Percentiles rank a stretch among this genome's conserved stretches.
Evolutionary conservation across 2,888 invertebrate genomes (phyloP).

Genomic region (Philhelius pedissequus): DNA sequence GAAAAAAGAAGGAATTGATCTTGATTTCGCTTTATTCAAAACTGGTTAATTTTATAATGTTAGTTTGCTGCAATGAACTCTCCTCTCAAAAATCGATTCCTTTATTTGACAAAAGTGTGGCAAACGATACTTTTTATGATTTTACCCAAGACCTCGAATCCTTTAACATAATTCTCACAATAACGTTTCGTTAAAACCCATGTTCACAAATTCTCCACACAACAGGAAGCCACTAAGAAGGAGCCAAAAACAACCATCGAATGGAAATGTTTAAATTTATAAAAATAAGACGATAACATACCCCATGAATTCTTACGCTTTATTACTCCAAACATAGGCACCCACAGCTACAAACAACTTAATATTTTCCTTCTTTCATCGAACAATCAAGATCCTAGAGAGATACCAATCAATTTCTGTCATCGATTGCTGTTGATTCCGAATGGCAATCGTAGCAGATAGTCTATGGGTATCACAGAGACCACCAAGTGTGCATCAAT

Average conservation of each 20-base stretch:
- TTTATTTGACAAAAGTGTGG: too few relatives aligned
- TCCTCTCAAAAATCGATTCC: too few relatives aligned
- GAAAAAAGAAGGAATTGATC: too few relatives aligned
- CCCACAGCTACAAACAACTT: slow-evolving; percentile 2
- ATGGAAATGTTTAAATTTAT: slow-evolving; percentile 52
- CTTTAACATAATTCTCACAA: background rate
- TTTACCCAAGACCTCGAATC: background rate
- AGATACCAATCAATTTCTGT: slow-evolving; percentile 63
- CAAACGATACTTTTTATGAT: background rate
- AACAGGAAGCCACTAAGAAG: background rate
- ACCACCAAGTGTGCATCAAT: slow-evolving; percentile 58
- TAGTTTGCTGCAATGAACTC: too few relatives aligned
- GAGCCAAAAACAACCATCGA: background rate
- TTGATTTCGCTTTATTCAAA: too few relatives aligned
- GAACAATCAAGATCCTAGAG: slow-evolving; percentile 49
- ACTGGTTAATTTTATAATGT: too few relatives aligned
- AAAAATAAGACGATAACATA: background rate
- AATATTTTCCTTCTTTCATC: slow-evolving; percentile 35
- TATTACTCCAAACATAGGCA: background rate
- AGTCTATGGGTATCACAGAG: background rate
- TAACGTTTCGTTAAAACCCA: background rate
- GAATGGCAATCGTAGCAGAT: slow-evolving; percentile 41
- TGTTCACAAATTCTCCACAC: slow-evolving; percentile 14
- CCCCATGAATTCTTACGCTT: slow-evolving; percentile 31
- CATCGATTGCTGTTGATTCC: slow-evolving; percentile 50